Percentiles rank a stretch among this genome's conserved stretches.
Conservation (phyloP, 2,888 invertebrate species). For the Drosophila histrio region DNA sequence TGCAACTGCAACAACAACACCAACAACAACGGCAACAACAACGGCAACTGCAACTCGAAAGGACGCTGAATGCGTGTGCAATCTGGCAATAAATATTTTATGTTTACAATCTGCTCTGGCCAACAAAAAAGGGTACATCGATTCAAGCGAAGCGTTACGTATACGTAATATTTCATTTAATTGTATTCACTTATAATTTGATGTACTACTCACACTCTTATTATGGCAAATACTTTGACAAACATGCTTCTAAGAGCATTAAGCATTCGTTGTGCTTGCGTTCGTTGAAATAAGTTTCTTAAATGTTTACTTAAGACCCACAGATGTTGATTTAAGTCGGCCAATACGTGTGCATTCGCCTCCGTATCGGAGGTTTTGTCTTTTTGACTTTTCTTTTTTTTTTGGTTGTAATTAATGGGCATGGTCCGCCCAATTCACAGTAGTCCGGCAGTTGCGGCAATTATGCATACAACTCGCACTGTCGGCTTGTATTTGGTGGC, state of each 20-base stretch:
- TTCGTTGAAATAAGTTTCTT: constrained; percentile 19
- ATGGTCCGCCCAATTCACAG: neutral
- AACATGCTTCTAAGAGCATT: constrained; percentile 10
- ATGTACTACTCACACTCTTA: too few relatives aligned
- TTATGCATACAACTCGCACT: constrained; percentile 49
- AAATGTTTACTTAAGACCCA: constrained; percentile 41
- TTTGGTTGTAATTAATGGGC: constrained; percentile 63
- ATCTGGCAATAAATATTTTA: constrained; percentile 75
- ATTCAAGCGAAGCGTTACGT: neutral
- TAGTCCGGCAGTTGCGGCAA: constrained; percentile 33
- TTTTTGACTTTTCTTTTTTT: constrained; percentile 44
- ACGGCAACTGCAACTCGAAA: neutral
- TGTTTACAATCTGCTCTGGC: constrained; percentile 51
- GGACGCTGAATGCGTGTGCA: constrained; percentile 55
- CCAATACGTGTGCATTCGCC: constrained; percentile 5
- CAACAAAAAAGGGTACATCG: neutral
- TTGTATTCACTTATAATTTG: too few relatives aligned
- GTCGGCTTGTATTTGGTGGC: constrained; percentile 44
- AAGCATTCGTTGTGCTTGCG: constrained; percentile 5
- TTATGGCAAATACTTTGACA: neutral
- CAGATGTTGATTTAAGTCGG: constrained; percentile 22
- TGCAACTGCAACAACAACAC: constrained; percentile 4
- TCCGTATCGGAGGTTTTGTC: constrained; percentile 30
- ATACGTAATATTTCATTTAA: neutral
- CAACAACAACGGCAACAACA: constrained; percentile 8